A percentile compares a stretch with the other conserved stretches of the same genome.
These are phyloP conservation scores for fruit fly (Drosophila melanogaster) DNA, from an alignment of 1,140 invertebrate genomes.

Conservation along the genomic window Release_6_plus_ISO1_MT NT_037436.4:1404501-1405000, in stretches of 20 bases:
- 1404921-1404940: constrained; percentile 34
- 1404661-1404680: constrained; percentile 11
- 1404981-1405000: constrained; percentile 55
- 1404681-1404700: constrained; percentile 59
- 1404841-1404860: constrained; percentile 79
- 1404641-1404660: constrained; percentile 55
- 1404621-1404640: constrained; percentile 79
- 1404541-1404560: constrained; percentile 47
- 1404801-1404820: no score
- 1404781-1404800: background rate
- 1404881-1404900: constrained; percentile 78
- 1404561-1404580: constrained; percentile 28
- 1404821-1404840: constrained; percentile 33
- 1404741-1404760: constrained; percentile 67
- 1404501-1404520: constrained; percentile 27
- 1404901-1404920: constrained; percentile 69
- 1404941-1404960: constrained; percentile 79
- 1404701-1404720: constrained; percentile 80
- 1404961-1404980: constrained; percentile 76
- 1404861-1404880: constrained; percentile 76
- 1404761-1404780: constrained; percentile 60
- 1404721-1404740: constrained; percentile 70
- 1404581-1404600: constrained; percentile 41
- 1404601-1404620: constrained; percentile 63
- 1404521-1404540: constrained; percentile 65